Percentiles rank a stretch among this genome's conserved stretches.
Evolutionary conservation across 2,888 invertebrate genomes (phyloP).

Genomic region (Pseudoips prasinana): DNA sequence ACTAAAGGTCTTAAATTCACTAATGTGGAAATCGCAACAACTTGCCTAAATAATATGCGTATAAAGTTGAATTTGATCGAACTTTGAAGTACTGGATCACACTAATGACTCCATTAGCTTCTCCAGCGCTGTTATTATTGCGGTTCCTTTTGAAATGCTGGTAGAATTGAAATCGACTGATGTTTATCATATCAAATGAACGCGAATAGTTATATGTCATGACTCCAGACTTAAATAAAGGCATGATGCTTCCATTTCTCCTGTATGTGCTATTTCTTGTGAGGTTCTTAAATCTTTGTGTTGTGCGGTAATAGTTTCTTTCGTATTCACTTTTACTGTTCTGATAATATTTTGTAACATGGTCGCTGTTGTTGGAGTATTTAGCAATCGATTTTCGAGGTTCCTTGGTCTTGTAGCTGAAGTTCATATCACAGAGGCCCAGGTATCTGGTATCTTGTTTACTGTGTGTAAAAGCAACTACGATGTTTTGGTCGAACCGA

Average conservation of each 20-base stretch:
- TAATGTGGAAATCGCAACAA: too few relatives aligned
- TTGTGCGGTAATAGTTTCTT: slow-evolving; percentile 52
- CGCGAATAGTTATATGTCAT: slow-evolving; percentile 53
- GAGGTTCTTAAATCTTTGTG: slow-evolving; percentile 54
- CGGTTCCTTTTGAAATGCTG: slow-evolving; percentile 32
- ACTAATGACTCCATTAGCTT: slow-evolving; percentile 34
- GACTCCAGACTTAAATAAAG: slow-evolving; percentile 51
- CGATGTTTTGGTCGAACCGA: slow-evolving; percentile 65
- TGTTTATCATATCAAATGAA: slow-evolving; percentile 53
- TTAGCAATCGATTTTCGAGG: slow-evolving; percentile 1
- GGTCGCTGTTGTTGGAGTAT: slow-evolving; percentile 1
- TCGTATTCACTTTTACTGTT: slow-evolving; percentile 43
- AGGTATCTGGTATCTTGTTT: slow-evolving; percentile 11
- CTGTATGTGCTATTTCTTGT: slow-evolving; percentile 48
- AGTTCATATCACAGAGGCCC: slow-evolving; percentile 53
- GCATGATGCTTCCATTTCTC: slow-evolving; percentile 36
- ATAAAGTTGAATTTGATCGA: slow-evolving; percentile 63
- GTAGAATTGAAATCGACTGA: slow-evolving; percentile 46
- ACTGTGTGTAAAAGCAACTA: slow-evolving; percentile 46
- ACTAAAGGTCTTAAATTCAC: too few relatives aligned
- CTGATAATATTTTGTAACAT: slow-evolving; percentile 7
- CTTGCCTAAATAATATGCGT: slow-evolving; percentile 61
- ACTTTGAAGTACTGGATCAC: slow-evolving; percentile 71
- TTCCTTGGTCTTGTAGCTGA: slow-evolving; percentile 41
- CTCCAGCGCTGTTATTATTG: slow-evolving; percentile 14